Evolutionary conservation across 2,797 vertebrate species (phyloP), one percentile per base, ranked within the genome.

Genomic region (Hyperoplus lanceolatus): DNA sequence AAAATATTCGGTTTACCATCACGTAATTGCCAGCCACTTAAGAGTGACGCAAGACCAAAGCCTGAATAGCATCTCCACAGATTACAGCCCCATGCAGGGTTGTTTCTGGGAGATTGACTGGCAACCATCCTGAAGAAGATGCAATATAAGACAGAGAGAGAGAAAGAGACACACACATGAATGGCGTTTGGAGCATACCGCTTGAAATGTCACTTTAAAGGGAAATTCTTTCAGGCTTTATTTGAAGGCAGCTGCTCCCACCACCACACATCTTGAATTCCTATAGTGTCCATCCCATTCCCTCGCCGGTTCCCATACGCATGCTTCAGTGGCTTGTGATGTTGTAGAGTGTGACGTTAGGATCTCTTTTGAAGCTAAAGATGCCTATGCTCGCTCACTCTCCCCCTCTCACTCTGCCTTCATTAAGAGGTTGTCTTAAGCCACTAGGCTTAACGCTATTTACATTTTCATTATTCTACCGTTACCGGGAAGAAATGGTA

Each of bases 391-490:
- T 67, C 46, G n/a, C 67, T 61, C 51, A 66, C 56, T 60, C 65
- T 43, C 65, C 64, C 68, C 73, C 69, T 53, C 76, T 85, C 76
- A 62, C 83, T 65, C 39, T 87, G 70, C 89, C 87, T 92, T 94
- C 92, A 94, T 94, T 93, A 91, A 92, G 90, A 93, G 91, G 91
- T 94, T 93, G 91, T 94, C 87, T 92, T 92, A 93, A 93, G 91
- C 90, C 86, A 91, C 89, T 87, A 89, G 87, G 93, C 92, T 94
- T 94, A 94, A 93, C 91, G 85, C 91, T 94, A 94, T 94, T 94
- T 94, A 94, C 94, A 94, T 94, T 94, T 94, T 92, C 91, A 94
- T 94, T 94, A 94, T 94, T 94, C 89, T 80, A 83, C 87, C 76
- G 88, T 92, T 92, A 92, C 91, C 88, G 68, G 89, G 87, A 93